Evolutionary conservation across 2,888 invertebrate species (phyloP), one percentile per base, ranked within the genome.

Genomic region (Junonia oenone): DNA sequence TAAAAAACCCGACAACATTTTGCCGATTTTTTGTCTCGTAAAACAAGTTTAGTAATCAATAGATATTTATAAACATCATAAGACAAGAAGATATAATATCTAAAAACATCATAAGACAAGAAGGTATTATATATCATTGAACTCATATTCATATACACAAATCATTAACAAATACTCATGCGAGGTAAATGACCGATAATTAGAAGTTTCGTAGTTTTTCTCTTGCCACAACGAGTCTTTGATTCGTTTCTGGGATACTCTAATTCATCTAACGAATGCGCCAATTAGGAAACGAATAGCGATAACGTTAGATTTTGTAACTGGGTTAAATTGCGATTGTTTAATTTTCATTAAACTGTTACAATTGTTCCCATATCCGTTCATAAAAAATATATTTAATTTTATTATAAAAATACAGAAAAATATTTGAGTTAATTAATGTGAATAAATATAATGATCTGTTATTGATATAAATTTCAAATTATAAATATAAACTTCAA

Each of bases 181-280:
- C 17, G 37, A 60, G 58, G 55, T 57, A 55, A 54, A 46, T 26
- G 60, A 46, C 56, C 62, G 47, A 51, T 58, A 54, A 31, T 27
- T 17, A 46, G 40, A 29, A 52, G 22, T 53, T 53, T 53, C 29
- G 37, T 35, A 51, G 33, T 51, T 38, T 45, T 49, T 45, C 31
- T 54, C 45, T 17, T 53, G 26, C 46, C 48, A 54, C 45, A 53
- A 59, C 15, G 35, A 40, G 35, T 66, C 68, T 68, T 67, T 68
- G 67, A 63, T 55, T 61, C 63, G 61, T 59, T 68, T 67, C 58
- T 73, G 63, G 72, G 71, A 64, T 64, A 56, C 62, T 65, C 69
- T 77, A 76, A 78, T 70, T 67, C 68, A 61, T 69, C 63, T 75
- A 81, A 78, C 75, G 70, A 73, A 69, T 66, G 65, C 62, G 65